Conservation (phyloP, 2,113 vertebrate species). For the Solenodon paradoxus region DNA sequence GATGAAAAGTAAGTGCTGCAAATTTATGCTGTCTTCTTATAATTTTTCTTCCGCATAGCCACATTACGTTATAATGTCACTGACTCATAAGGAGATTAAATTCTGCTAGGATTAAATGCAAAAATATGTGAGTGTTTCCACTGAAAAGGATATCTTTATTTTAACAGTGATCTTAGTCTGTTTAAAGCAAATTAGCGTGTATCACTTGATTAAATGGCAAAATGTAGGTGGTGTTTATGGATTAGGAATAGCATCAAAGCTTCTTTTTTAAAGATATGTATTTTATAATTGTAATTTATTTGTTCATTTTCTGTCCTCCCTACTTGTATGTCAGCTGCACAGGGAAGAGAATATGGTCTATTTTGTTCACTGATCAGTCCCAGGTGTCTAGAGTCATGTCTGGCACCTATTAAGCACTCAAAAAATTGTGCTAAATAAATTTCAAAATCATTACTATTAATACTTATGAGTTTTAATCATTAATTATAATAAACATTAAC, state of each 20-base stretch:
- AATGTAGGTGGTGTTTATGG: background rate
- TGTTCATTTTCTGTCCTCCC: background rate
- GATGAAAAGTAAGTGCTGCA: background rate
- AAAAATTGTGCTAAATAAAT: no score
- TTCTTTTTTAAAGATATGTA: background rate
- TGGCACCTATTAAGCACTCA: background rate
- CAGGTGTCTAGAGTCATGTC: background rate
- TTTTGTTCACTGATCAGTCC: background rate
- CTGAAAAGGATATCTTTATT: background rate
- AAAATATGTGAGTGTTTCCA: background rate
- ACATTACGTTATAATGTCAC: background rate
- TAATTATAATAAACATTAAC: no score
- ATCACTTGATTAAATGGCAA: background rate
- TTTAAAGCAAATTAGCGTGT: background rate
- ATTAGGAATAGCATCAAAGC: background rate
- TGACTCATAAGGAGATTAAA: background rate
- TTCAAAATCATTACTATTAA: no score
- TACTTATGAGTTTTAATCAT: no score
- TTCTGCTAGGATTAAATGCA: background rate
- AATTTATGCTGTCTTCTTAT: background rate
- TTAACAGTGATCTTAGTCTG: slow-evolving; percentile 30
- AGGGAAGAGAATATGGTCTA: background rate
- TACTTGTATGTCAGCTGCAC: background rate
- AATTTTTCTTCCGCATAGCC: background rate
- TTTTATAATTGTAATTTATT: background rate